These are phyloP conservation scores for Corythaeola cristata DNA, from an alignment of 2,113 vertebrate genomes.

Conservation along the genomic window DNA sequence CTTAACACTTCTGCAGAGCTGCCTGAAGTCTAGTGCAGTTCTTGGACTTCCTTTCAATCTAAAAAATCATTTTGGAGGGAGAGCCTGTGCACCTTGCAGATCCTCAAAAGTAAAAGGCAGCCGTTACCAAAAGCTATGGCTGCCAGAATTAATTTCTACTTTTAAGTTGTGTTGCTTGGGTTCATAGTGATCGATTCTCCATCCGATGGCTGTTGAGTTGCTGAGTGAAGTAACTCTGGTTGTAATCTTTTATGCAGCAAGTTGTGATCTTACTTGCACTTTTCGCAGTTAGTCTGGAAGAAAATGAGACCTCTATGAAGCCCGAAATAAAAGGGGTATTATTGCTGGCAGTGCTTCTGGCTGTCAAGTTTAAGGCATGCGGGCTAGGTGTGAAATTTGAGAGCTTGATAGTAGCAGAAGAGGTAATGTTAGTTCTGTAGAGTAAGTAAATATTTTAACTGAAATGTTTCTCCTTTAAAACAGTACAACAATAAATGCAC, in stretches of 20 bases:
- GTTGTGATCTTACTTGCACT: background rate
- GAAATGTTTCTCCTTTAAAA: background rate
- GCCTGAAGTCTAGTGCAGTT: background rate
- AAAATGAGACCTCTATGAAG: background rate
- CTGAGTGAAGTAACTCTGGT: background rate
- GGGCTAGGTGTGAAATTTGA: background rate
- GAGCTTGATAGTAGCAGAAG: background rate
- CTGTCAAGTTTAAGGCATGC: background rate
- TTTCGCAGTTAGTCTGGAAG: background rate
- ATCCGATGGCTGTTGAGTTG: fast-evolving
- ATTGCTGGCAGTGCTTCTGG: background rate
- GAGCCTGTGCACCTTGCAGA: background rate
- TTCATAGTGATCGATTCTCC: background rate
- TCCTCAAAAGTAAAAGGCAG: background rate
- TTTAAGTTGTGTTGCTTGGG: background rate
- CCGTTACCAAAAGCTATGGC: background rate
- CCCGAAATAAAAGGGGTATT: background rate
- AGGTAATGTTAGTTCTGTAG: background rate
- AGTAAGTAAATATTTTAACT: background rate
- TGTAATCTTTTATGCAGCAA: background rate
- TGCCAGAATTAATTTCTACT: background rate
- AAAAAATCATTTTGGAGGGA: background rate
- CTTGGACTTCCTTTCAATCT: background rate
- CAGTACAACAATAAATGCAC: background rate
- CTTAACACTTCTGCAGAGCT: background rate